Base-by-base conservation (phyloP, 2,888 invertebrate species). In the Lepidocyrtinus sp. region DNA sequence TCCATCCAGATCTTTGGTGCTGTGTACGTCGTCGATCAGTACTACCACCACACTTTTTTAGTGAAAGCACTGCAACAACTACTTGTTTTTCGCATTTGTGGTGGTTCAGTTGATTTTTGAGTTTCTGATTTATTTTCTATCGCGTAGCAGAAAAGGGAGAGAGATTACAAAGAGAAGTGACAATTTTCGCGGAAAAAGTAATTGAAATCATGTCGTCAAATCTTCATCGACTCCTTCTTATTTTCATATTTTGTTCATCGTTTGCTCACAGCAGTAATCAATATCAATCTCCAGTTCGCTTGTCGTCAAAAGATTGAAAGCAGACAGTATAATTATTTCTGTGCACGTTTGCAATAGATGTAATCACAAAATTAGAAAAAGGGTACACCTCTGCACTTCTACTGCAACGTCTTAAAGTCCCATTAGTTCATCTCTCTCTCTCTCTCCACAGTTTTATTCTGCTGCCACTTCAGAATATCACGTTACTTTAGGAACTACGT, bases 1-100 rank as follows among this genome's bases (percentile, higher is more conserved):
- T 81, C 81, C 81, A 81, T 81, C 81, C 81, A 81, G 71, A 81
- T 75, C 81, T 74, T 71, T 81, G 75, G 81, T 81, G 81, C 81
- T 75, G 81, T 81, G 81, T 81, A 81, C 75, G 61, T 45, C 27
- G 5, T 12, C 17, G 21, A 25, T 15, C 67, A 19, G 63, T 63
- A 50, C 50, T 64, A 62, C 64, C 63, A 72, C 72, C 55, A 55
- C 55, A 55, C 5, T 17, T 15, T 15, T 15, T 15, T 15, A 55
- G 55, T 55, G 55, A 55, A 55, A 55, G 55, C 55, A 55, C 55
- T 55, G 55, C 55, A 55, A n/a, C 55, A 55, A 55, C 55, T 55
- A 55, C 55, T 55, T 55, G 55, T 55, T 55, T 55, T 55, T 55
- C 17, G 55, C 55, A 55, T 55, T 55, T 55, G 55, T 55, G 17